Evolutionary conservation across 2,113 vertebrate species (phyloP), one percentile per base, ranked within the genome.

Genomic region (Anseranas semipalmata): DNA sequence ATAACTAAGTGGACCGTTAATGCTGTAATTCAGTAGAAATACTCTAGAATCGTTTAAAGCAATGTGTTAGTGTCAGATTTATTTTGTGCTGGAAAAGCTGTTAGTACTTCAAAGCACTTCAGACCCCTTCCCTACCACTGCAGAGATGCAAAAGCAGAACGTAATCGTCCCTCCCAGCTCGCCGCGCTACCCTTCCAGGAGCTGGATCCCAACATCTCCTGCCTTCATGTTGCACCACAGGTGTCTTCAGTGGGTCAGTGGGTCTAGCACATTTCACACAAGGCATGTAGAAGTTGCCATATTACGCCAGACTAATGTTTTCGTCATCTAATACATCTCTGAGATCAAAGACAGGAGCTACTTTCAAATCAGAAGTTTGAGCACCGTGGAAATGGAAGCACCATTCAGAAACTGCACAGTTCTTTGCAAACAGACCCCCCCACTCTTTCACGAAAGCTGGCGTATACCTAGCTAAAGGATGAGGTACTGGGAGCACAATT

Each of bases 191-290:
- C 6, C 12, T 48, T 67, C 19, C 33, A 62, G n/a, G 32, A 77
- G 7, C 18, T 77, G 59, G 4, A 60, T 71, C 37, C 25, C 27
- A 35, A 9, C 33, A 58, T 6, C 7, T 80, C 17, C 24, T 63
- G 19, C 13, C 30, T 94, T 74, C 7, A 2, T 18, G 39, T 55
- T 93, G 32, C 7, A 73, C 10, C 15, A 79, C 39, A 35, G 1
- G 4, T 0, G 0, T 83, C 59, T 94, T 53, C 1, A 1, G 1
- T 68, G 43, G 4, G 19, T 53, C 1, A 1, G 1, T 68, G 43
- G 4, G 19, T 85, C 32, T 58, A 76, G 30, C 48, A 55, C 28
- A 5, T 76, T 87, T 67, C 45, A 41, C 8, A 3, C 4, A n/a
- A 25, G 30, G 1, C 56, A 35, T 33, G 17, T 41, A 55, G 52